Evolutionary conservation across 2,113 vertebrate species (phyloP).

Genomic region (Tilapia sparmanii): DNA sequence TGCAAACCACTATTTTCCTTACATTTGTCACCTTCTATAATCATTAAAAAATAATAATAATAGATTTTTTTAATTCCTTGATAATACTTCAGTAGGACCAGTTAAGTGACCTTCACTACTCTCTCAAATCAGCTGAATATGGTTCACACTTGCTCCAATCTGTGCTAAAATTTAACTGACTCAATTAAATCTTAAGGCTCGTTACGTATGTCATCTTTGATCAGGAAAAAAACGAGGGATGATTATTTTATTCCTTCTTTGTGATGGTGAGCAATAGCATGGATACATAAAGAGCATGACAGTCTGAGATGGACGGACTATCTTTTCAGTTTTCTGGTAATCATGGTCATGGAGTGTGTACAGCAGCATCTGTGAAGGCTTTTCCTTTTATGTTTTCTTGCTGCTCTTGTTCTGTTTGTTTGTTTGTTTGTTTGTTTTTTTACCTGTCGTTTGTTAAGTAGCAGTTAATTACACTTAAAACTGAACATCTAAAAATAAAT

Average conservation of each 20-base stretch:
- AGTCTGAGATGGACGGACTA: background rate
- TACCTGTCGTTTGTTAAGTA: background rate
- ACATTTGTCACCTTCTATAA: background rate
- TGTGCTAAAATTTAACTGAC: background rate
- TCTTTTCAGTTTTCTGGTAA: background rate
- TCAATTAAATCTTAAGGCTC: background rate
- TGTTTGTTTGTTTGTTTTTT: background rate
- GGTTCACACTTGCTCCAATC: background rate
- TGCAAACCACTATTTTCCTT: background rate
- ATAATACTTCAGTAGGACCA: background rate
- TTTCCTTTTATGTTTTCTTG: background rate
- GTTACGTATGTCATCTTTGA: background rate
- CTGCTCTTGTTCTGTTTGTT: background rate
- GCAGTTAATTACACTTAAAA: background rate
- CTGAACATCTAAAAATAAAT: background rate
- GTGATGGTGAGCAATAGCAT: background rate
- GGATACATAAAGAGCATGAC: background rate
- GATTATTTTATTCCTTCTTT: background rate
- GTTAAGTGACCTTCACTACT: background rate
- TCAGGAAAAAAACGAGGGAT: conserved; percentile 17
- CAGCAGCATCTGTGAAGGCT: background rate
- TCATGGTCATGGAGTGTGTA: background rate
- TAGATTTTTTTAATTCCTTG: background rate
- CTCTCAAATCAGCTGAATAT: background rate
- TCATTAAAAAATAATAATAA: background rate